A percentile compares a stretch with the other conserved stretches of the same genome.
phyloP scores from a whole-genome alignment of 2,113 vertebrate species.

The Oryzias javanicus region DNA sequence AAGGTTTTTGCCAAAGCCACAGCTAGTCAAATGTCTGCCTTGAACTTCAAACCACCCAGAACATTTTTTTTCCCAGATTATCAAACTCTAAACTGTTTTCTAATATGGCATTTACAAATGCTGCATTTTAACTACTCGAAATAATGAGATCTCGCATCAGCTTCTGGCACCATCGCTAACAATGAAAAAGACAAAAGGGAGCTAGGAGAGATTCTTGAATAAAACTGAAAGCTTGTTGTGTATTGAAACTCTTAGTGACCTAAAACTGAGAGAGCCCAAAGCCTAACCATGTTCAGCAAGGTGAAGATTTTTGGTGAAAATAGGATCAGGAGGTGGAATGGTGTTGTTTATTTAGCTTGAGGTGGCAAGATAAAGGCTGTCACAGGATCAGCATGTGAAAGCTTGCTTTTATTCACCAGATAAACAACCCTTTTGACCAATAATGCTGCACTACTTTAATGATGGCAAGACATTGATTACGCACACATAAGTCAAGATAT shows the following conservation, averaged over 20 bases:
- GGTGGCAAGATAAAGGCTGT: constrained; percentile 53
- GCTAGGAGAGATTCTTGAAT: no score
- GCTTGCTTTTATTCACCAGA: constrained; percentile 56
- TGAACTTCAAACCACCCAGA: constrained; percentile 1
- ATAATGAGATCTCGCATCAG: neutral
- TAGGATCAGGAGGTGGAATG: constrained; percentile 43
- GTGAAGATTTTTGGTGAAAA: constrained; percentile 30
- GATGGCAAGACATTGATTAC: constrained; percentile 12
- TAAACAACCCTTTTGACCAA: constrained; percentile 59
- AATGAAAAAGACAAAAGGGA: constrained; percentile 3
- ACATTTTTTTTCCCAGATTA: neutral
- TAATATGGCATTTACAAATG: neutral
- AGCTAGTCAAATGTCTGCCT: neutral
- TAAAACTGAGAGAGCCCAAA: neutral
- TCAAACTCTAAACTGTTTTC: neutral
- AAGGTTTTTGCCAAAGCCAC: neutral
- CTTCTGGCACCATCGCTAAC: no score
- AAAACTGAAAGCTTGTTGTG: no score
- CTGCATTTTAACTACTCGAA: neutral
- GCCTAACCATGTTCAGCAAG: constrained; percentile 26
- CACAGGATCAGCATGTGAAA: constrained; percentile 58
- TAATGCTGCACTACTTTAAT: constrained; percentile 26
- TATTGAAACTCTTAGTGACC: no score
- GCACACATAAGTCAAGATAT: constrained; percentile 5
- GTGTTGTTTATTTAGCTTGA: constrained; percentile 49